These are phyloP conservation scores for Pteropus alecto DNA, from an alignment of 2,113 vertebrate genomes.

Conservation along the genomic window DNA sequence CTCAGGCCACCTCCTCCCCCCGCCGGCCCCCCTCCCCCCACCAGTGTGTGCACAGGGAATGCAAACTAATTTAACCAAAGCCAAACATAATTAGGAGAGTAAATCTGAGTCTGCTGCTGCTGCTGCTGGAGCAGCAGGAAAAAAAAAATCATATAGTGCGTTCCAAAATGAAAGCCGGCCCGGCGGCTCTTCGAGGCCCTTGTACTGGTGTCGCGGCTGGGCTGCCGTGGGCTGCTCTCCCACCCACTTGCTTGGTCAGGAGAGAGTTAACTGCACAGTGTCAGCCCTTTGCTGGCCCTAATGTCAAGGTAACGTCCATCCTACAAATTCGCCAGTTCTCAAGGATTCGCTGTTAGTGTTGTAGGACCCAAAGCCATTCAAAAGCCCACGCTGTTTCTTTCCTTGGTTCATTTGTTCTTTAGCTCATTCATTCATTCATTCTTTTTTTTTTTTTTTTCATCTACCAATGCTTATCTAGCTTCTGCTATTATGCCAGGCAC, in stretches of 20 bases:
- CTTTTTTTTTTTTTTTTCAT: not conserved
- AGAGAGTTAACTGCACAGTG: not conserved
- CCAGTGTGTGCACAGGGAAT: constrained; percentile 64
- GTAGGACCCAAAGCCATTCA: not conserved
- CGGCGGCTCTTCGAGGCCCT: not conserved
- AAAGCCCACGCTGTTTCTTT: not conserved
- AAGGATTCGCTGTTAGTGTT: not conserved
- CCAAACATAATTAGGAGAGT: constrained; percentile 76
- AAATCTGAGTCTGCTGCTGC: constrained; percentile 69
- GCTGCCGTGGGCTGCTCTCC: not conserved
- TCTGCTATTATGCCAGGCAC: fast-evolving
- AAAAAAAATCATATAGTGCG: not conserved
- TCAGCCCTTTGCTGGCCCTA: not conserved
- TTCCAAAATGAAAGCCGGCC: constrained; percentile 31
- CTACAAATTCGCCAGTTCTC: not conserved
- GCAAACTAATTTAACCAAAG: constrained; percentile 74
- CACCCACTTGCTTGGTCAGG: not conserved
- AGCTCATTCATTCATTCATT: not conserved
- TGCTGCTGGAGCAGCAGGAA: not conserved
- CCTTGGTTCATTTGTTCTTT: not conserved
- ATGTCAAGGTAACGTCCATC: not conserved
- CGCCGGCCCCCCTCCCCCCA: not conserved
- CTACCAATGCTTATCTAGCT: not conserved
- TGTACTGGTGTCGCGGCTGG: not conserved
- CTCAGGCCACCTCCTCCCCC: constrained; percentile 16